Evolutionary conservation across 2,888 invertebrate genomes (phyloP).

Genomic region (Sceliomorpha sp.): DNA sequence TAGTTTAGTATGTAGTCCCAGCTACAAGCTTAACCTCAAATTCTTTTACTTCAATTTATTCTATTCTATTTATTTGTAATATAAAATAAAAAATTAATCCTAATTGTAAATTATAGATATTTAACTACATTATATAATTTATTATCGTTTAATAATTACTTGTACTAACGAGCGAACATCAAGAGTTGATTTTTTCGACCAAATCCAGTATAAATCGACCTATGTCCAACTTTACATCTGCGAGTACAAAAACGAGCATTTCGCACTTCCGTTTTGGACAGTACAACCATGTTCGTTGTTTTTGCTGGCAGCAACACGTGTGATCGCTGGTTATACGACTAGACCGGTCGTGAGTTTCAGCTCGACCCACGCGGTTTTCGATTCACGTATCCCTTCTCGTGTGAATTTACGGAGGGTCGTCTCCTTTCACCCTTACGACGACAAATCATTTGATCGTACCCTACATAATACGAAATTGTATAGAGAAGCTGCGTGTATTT

Average conservation of each 20-base stretch:
- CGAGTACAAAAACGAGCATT: slow-evolving; percentile 22
- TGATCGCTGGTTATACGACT: slow-evolving; percentile 34
- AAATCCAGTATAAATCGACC: too few relatives aligned
- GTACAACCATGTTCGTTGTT: slow-evolving; percentile 34
- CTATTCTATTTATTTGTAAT: too few relatives aligned
- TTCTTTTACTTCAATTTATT: too few relatives aligned
- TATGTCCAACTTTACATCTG: slow-evolving; percentile 20
- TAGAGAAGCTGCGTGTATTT: slow-evolving; percentile 6
- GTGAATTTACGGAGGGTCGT: slow-evolving; percentile 48
- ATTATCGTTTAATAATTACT: too few relatives aligned
- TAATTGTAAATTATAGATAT: too few relatives aligned
- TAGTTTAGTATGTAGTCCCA: too few relatives aligned
- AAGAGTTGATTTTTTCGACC: too few relatives aligned
- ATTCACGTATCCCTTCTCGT: slow-evolving; percentile 39
- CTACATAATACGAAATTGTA: slow-evolving; percentile 25
- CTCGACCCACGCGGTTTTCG: slow-evolving; percentile 44
- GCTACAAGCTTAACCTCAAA: too few relatives aligned
- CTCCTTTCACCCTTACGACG: slow-evolving; percentile 38
- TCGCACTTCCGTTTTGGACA: slow-evolving; percentile 25
- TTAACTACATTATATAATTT: too few relatives aligned
- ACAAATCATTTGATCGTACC: slow-evolving; percentile 48
- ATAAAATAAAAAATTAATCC: too few relatives aligned
- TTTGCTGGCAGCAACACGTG: slow-evolving; percentile 44
- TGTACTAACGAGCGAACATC: too few relatives aligned
- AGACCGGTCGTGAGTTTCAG: slow-evolving; percentile 20